phyloP scores from a whole-genome alignment of 2,113 vertebrate species.

The Neolamprologus longior region DNA sequence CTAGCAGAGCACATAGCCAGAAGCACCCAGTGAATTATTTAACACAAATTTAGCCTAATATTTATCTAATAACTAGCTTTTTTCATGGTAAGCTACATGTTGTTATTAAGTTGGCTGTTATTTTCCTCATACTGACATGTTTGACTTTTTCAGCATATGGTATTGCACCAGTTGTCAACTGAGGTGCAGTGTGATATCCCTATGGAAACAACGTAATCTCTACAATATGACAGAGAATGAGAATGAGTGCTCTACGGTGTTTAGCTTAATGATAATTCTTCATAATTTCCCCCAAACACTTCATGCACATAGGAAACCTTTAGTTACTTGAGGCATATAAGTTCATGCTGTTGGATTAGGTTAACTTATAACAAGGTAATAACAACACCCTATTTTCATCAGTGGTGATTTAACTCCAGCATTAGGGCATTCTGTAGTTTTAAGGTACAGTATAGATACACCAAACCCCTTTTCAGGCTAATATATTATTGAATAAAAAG shows the following conservation, averaged over 20 bases:
- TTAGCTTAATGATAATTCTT: neutral
- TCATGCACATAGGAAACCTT: neutral
- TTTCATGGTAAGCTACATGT: neutral
- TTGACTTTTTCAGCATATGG: neutral
- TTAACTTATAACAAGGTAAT: neutral
- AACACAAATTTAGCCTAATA: constrained; percentile 54
- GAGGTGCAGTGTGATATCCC: neutral
- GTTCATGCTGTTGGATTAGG: neutral
- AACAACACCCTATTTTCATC: neutral
- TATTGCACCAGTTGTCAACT: neutral
- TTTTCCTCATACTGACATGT: neutral
- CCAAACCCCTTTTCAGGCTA: neutral
- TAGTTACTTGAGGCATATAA: neutral
- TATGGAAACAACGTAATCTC: neutral
- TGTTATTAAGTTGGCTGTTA: neutral
- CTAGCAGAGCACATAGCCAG: constrained; percentile 58
- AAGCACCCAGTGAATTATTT: constrained; percentile 62
- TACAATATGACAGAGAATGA: neutral
- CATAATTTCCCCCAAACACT: neutral
- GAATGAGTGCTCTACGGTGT: neutral
- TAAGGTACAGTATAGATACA: neutral
- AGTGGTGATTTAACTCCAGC: neutral
- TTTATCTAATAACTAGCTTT: constrained; percentile 25
- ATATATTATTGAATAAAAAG: neutral
- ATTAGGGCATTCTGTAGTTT: neutral